These are phyloP conservation scores for Drosophila burlai DNA, from an alignment of 1,140 invertebrate genomes.

Conservation along the genomic window DNA sequence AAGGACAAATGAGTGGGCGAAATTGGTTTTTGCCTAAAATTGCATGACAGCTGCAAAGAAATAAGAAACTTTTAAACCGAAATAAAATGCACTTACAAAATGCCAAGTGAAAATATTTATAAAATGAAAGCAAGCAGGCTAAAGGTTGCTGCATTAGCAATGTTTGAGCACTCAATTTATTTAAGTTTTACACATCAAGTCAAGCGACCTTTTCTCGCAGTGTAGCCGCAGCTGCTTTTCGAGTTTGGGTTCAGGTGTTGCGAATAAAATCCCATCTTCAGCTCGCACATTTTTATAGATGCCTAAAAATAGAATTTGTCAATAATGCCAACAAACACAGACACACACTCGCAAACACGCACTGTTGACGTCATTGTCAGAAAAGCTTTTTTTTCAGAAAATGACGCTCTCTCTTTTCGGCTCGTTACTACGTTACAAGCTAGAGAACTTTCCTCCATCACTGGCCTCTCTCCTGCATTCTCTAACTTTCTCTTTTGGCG, in stretches of 20 bases:
- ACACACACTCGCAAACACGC: slow-evolving; percentile 48
- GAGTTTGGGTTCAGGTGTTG: slow-evolving; percentile 54
- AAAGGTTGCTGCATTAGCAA: too few species aligned
- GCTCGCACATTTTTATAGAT: slow-evolving; percentile 48
- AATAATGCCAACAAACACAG: slow-evolving; percentile 61
- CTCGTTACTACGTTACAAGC: slow-evolving; percentile 75
- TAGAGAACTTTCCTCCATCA: slow-evolving; percentile 3
- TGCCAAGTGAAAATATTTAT: not conserved
- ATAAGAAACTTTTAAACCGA: not conserved
- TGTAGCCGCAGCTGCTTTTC: slow-evolving; percentile 43
- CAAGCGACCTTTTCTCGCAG: slow-evolving; percentile 40
- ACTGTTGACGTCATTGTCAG: slow-evolving; percentile 78
- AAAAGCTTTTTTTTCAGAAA: slow-evolving; percentile 57
- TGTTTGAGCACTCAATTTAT: not conserved
- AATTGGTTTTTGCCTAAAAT: slow-evolving; percentile 22
- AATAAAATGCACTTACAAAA: not conserved
- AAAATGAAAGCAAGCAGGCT: not conserved
- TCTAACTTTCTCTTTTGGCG: not conserved
- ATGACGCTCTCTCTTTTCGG: slow-evolving; percentile 38
- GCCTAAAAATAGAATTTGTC: slow-evolving; percentile 79
- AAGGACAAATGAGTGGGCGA: slow-evolving; percentile 37
- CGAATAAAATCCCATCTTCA: slow-evolving; percentile 59
- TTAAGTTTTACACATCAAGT: too few species aligned
- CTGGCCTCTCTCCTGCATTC: not conserved
- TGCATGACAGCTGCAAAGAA: slow-evolving; percentile 6